phyloP scores from a whole-genome alignment of 2,888 invertebrate genomes.

The Pemphredon lugubris region DNA sequence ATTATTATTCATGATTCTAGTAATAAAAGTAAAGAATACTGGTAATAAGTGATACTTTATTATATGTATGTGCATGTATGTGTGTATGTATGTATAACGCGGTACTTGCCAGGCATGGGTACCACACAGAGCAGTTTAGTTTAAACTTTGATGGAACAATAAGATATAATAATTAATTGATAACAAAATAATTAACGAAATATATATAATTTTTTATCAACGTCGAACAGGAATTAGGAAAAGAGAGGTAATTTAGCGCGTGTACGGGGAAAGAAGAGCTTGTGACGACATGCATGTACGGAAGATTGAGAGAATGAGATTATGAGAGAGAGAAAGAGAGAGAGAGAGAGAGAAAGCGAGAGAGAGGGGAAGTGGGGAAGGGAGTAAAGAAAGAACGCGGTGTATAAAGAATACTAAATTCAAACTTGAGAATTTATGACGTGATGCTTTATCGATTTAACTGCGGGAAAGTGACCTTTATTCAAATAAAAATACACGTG shows the following conservation, averaged over 20 bases:
- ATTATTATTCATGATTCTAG: constrained; percentile 71
- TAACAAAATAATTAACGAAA: constrained; percentile 70
- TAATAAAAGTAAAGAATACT: constrained; percentile 66
- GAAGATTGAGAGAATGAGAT: too few relatives aligned
- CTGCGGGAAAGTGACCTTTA: constrained; percentile 76
- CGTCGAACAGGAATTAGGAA: constrained; percentile 66
- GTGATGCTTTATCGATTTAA: constrained; percentile 76
- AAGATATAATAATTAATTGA: constrained; percentile 70
- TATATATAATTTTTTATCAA: constrained; percentile 70
- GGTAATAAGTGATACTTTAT: constrained; percentile 74
- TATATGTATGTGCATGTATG: constrained; percentile 51
- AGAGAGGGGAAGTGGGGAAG: constrained; percentile 22
- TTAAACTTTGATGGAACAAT: constrained; percentile 73
- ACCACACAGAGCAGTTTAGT: constrained; percentile 69
- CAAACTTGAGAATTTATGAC: constrained; percentile 69
- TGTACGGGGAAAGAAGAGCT: constrained; percentile 46
- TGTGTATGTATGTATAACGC: constrained; percentile 34
- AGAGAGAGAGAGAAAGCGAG: constrained; percentile 29
- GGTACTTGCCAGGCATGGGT: constrained; percentile 57
- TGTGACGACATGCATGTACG: constrained; percentile 49
- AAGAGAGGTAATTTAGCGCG: constrained; percentile 50
- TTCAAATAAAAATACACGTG: constrained; percentile 70
- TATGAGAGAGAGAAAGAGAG: constrained; percentile 24
- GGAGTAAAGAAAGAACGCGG: constrained; percentile 44
- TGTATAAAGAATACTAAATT: constrained; percentile 61